Percentiles rank a stretch among this genome's conserved stretches.
phyloP scores from a whole-genome alignment of 2,113 vertebrate species.

The Phaetusa simplex region DNA sequence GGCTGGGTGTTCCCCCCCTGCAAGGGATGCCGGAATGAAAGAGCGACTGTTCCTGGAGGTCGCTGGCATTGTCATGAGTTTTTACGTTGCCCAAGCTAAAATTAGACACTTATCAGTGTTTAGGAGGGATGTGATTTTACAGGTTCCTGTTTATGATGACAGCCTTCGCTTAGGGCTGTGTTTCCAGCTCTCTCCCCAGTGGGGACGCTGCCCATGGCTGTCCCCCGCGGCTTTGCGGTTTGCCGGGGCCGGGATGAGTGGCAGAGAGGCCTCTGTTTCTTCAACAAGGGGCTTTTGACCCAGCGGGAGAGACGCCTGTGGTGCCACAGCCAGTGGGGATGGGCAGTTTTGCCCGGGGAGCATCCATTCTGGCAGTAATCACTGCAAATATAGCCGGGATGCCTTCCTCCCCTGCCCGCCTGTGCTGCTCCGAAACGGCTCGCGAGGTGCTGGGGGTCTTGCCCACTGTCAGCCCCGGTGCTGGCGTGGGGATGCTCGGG shows the following conservation, averaged over 20 bases:
- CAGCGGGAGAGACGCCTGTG: background rate
- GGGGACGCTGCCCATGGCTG: background rate
- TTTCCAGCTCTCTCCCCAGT: background rate
- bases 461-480: fast-evolving
- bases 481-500: fast-evolving
- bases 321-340: background rate
- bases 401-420: background rate
- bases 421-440: fast-evolving
- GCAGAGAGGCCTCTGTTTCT: conserved; percentile 25
- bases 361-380: fast-evolving
- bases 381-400: fast-evolving
- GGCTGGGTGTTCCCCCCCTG: background rate
- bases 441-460: background rate
- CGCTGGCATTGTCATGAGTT: background rate
- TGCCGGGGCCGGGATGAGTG: background rate
- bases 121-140: conserved; percentile 70
- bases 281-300: background rate
- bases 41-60: conserved; percentile 58
- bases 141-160: conserved; percentile 75
- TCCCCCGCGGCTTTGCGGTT: background rate
- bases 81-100: conserved; percentile 49
- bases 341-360: background rate
- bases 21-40: background rate
- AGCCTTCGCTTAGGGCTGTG: background rate
- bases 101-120: conserved; percentile 60